Conservation (phyloP, 2,797 vertebrate genomes). For the Schizopygopsis pylzovi region DNA sequence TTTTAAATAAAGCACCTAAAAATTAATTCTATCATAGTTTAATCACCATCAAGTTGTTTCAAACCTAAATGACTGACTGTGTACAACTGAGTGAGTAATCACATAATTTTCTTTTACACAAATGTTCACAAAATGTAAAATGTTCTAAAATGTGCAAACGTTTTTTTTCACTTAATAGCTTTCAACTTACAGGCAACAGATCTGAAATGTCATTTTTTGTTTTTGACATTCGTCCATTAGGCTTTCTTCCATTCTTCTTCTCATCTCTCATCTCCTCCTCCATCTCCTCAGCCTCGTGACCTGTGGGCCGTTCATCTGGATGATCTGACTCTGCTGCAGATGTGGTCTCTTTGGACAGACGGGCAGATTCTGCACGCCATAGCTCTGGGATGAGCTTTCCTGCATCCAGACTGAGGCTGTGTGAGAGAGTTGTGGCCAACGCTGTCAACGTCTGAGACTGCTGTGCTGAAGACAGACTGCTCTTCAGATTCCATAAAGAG, state of each 20-base stretch:
- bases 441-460: slow-evolving; percentile 87
- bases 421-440: slow-evolving; percentile 84
- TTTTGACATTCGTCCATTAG: slow-evolving; percentile 69
- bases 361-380: slow-evolving; percentile 78
- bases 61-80: too few relatives aligned
- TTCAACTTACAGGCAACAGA: slow-evolving; percentile 88
- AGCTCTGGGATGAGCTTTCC: slow-evolving; percentile 81
- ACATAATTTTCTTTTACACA: background rate
- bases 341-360: slow-evolving; percentile 47
- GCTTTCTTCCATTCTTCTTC: slow-evolving; percentile 73
- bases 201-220: slow-evolving; percentile 84
- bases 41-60: too few relatives aligned
- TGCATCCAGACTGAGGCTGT: slow-evolving; percentile 83
- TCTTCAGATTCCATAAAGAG: slow-evolving; percentile 92
- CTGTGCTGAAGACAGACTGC: slow-evolving; percentile 79
- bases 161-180: background rate
- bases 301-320: slow-evolving; percentile 51
- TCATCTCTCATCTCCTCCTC: slow-evolving; percentile 79
- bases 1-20: background rate
- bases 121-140: too few relatives aligned
- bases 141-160: too few relatives aligned
- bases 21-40: background rate
- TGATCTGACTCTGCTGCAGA: slow-evolving; percentile 64
- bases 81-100: background rate
- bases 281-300: slow-evolving; percentile 65